phyloP scores from a whole-genome alignment of 2,113 vertebrate species.

The Plecotus auritus region DNA sequence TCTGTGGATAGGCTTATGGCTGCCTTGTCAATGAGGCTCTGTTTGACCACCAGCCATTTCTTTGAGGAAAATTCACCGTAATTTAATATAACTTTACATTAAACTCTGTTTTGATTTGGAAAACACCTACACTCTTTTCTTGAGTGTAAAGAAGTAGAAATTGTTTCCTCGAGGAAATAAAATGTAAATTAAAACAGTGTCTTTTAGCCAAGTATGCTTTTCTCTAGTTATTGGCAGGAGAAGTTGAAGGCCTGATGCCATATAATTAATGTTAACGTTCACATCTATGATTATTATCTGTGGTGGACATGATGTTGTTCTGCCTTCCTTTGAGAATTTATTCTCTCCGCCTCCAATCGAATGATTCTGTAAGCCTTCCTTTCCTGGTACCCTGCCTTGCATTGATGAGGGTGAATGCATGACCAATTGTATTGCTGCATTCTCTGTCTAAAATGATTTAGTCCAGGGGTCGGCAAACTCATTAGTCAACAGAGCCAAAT shows the following conservation, averaged over 20 bases:
- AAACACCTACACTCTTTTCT: background rate
- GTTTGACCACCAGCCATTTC: background rate
- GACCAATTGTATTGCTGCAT: background rate
- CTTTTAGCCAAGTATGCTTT: background rate
- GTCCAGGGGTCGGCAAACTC: too few relatives aligned
- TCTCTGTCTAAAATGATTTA: background rate
- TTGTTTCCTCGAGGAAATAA: constrained; percentile 15
- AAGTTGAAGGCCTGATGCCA: background rate
- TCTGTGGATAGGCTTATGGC: background rate
- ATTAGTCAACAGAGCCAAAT: too few relatives aligned
- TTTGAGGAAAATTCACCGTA: constrained; percentile 14
- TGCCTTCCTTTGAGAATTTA: background rate
- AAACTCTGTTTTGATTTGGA: constrained; percentile 29
- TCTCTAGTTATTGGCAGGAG: background rate
- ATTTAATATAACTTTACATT: background rate
- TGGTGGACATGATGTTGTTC: background rate
- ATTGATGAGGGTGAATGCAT: background rate
- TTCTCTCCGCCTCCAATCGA: background rate
- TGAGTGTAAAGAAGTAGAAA: background rate
- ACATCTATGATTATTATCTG: background rate
- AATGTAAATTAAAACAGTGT: background rate
- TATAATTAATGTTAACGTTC: background rate
- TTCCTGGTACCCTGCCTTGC: background rate
- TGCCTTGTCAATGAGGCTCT: background rate
- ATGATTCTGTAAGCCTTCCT: background rate